A percentile compares a stretch with the other conserved stretches of the same genome.
Conservation (phyloP, 2,888 invertebrate species). For the Cistogaster globosa region DNA sequence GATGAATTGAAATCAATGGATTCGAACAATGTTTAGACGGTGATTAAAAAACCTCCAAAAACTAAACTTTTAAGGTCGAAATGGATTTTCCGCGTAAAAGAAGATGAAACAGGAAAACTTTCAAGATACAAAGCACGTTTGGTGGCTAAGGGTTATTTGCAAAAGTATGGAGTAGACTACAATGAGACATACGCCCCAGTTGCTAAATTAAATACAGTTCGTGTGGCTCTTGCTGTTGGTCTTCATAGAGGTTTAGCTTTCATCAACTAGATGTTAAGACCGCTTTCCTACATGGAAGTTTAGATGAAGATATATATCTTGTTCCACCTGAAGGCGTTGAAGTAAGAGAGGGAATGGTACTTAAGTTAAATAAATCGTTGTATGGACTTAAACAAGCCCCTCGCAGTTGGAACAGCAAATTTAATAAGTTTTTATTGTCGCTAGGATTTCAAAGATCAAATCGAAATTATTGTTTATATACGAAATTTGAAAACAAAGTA, state of each 20-base stretch:
- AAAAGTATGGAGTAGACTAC: not conserved
- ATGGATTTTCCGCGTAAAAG: constrained; percentile 47
- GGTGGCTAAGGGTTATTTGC: constrained; percentile 7
- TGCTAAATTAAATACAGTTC: constrained; percentile 11
- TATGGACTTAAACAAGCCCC: constrained; percentile 46
- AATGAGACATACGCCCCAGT: constrained; percentile 4
- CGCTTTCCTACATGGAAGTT: not conserved
- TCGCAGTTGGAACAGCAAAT: no score
- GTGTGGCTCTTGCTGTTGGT: constrained; percentile 20
- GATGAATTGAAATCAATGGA: constrained; percentile 43
- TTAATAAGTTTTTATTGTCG: no score
- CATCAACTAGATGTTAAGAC: constrained; percentile 18
- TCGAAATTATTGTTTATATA: no score
- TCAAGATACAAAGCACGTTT: constrained; percentile 40
- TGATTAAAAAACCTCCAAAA: no score
- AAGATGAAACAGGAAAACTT: no score
- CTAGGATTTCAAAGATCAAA: no score
- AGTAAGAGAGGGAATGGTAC: no score
- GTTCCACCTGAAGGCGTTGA: not conserved
- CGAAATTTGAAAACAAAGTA: no score
- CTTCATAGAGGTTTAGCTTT: constrained; percentile 10
- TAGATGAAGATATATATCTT: constrained; percentile 25
- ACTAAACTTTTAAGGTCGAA: no score
- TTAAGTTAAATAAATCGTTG: constrained; percentile 2
- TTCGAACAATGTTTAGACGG: constrained; percentile 37